These are phyloP conservation scores for Drosophila bunnanda DNA, from an alignment of 2,888 invertebrate species.

Conservation along the genomic window DNA sequence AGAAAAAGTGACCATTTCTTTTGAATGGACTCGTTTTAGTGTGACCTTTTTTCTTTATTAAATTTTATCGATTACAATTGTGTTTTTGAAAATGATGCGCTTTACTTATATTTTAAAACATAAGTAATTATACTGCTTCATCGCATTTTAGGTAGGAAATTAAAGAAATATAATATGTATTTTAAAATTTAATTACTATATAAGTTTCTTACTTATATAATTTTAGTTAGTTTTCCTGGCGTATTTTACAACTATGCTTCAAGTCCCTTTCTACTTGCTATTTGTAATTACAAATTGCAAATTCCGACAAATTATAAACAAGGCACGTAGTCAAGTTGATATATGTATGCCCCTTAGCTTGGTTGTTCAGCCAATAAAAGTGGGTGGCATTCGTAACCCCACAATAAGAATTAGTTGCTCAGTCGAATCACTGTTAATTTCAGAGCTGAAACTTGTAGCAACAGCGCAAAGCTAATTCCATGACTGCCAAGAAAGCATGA, in stretches of 20 bases:
- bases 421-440: conserved; percentile 7
- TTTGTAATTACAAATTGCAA: conserved; percentile 23
- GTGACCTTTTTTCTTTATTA: background rate
- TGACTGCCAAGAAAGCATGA: conserved; percentile 28
- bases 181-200: too few species aligned
- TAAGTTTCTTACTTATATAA: too few species aligned
- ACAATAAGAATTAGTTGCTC: background rate
- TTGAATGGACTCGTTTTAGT: too few species aligned
- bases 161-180: too few species aligned
- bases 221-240: background rate
- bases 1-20: background rate
- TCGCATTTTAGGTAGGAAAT: too few species aligned
- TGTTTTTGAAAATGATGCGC: too few species aligned
- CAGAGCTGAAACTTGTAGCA: background rate
- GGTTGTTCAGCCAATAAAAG: conserved; percentile 9
- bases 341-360: background rate
- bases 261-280: background rate
- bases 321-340: conserved; percentile 18
- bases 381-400: background rate
- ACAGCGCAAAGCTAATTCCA: background rate
- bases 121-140: too few species aligned
- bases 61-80: background rate
- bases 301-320: conserved; percentile 13
- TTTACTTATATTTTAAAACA: background rate
- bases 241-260: background rate